phyloP scores from a whole-genome alignment of 2,113 vertebrate species.

The Charina bottae region DNA sequence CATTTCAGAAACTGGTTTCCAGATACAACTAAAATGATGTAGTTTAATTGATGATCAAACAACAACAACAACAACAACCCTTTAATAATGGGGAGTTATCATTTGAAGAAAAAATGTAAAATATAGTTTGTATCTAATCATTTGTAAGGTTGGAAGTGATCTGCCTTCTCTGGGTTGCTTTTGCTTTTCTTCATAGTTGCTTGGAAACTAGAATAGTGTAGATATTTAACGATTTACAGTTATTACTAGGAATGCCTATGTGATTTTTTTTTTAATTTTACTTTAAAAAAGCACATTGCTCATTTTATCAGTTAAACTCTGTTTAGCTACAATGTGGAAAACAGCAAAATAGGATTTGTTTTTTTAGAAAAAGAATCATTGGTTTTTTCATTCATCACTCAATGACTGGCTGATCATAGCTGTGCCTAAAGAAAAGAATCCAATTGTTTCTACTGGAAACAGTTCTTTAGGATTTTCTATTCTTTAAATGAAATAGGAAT shows the following conservation, averaged over 20 bases:
- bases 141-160: not conserved
- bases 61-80: no score
- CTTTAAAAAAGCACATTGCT: not conserved
- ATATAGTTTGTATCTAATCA: not conserved
- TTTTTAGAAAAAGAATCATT: not conserved
- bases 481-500: slow-evolving; percentile 9
- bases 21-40: not conserved
- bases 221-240: slow-evolving; percentile 1
- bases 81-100: not conserved
- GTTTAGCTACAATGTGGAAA: not conserved
- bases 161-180: not conserved
- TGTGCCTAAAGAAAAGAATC: slow-evolving; percentile 6
- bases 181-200: not conserved
- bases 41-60: not conserved
- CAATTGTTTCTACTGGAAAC: not conserved
- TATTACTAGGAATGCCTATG: not conserved
- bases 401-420: not conserved
- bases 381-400: not conserved
- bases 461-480: not conserved
- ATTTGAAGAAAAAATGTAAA: not conserved
- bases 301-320: slow-evolving; percentile 14
- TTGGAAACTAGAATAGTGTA: not conserved
- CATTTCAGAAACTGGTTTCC: not conserved
- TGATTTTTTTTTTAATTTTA: not conserved
- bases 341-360: not conserved